Base-by-base conservation (phyloP, 2,113 vertebrate genomes). In the Echinops telfairi region DNA sequence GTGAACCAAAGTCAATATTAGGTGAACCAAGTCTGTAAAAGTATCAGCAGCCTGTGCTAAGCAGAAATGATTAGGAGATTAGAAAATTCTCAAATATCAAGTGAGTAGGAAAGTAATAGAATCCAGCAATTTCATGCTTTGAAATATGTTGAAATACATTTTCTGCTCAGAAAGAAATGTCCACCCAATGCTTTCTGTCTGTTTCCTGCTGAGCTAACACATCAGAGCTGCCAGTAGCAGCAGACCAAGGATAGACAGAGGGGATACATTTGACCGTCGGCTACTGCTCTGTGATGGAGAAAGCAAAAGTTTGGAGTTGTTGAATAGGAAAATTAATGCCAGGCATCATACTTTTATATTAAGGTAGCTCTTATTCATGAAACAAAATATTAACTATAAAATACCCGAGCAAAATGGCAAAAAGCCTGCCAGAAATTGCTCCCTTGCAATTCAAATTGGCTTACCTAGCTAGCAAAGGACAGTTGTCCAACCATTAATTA, bases 1-100 rank as follows among this genome's bases (percentile, higher is more conserved):
- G 47, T 29, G 81, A 77, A 78, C 22, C 68, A 70, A 15, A 36
- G 78, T 64, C 85, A 88, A 88, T 76, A 80, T 85, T 85, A 58
- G 60, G 3, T 91, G 77, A 4, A 64, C 85, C 25, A 40, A 85
- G 19, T 11, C 47, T 2, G 0, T 79, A 43, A 12, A 40, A 75
- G 16, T 0, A 17, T 87, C 40, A 79, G 29, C 22, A 83, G 36
- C 9, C 31, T 88, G 5, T 88, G 31, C 81, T 83, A 83, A 88
- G 10, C 36, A 6, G 19, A 86, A 29, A 31, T 36, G 53, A 88
- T 31, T 66, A 87, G 57, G 77, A 89, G 4, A 87, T 77, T 33
- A 81, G 38, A 93, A 71, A 88, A 47, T 84, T 33, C 29, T 93
- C 23, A 79, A 68, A 68, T 83, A 86, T n/a, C n/a, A 92, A 83